Conservation (phyloP, 2,113 vertebrate species). For the Pelodiscus sinensis region DNA sequence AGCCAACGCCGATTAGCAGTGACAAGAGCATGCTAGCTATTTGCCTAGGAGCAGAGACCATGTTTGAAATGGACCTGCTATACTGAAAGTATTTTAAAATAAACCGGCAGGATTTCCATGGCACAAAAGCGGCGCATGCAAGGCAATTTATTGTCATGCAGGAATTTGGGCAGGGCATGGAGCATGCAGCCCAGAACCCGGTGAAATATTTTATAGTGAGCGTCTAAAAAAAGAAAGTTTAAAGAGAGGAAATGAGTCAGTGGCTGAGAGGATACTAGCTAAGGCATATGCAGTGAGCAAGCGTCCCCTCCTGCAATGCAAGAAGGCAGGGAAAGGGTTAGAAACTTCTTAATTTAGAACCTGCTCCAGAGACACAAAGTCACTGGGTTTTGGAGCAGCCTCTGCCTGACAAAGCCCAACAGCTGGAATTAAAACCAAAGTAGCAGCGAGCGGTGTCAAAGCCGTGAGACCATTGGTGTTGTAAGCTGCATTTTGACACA, state of each 20-base stretch:
- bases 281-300: slow-evolving; percentile 59
- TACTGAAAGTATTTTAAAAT: neutral
- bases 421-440: fast-evolving
- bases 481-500: neutral
- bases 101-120: neutral
- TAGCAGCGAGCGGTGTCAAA: neutral
- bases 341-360: neutral
- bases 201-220: slow-evolving; percentile 31
- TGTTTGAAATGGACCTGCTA: neutral
- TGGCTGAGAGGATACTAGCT: slow-evolving; percentile 63
- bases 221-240: slow-evolving; percentile 67
- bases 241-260: slow-evolving; percentile 79
- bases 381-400: neutral
- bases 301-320: slow-evolving; percentile 43
- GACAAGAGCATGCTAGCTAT: slow-evolving; percentile 17
- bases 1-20: slow-evolving; percentile 30
- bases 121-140: slow-evolving; percentile 39
- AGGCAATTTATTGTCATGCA: neutral
- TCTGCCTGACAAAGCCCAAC: neutral
- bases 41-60: neutral
- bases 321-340: neutral
- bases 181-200: slow-evolving; percentile 19
- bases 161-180: slow-evolving; percentile 65
- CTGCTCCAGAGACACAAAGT: neutral
- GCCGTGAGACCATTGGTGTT: neutral